Evolutionary conservation across 2,797 vertebrate species (phyloP).

Genomic region (Clarias fuscus): DNA sequence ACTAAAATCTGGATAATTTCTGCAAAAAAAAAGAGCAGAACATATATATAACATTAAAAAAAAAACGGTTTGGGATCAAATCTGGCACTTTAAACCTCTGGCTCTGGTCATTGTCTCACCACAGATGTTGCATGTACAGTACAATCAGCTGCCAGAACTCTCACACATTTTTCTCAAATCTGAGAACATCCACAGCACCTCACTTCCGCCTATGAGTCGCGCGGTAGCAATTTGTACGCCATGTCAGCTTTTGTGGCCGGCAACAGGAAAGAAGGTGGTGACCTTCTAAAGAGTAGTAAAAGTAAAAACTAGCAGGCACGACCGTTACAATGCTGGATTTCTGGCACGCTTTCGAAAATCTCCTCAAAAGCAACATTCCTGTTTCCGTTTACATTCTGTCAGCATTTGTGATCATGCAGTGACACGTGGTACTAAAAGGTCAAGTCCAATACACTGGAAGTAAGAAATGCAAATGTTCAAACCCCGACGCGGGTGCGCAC

Average conservation of each 20-base stretch:
- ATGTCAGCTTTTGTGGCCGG: constrained; percentile 24
- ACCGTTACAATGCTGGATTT: neutral
- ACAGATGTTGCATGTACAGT: neutral
- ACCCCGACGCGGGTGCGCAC: neutral
- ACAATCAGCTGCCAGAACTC: neutral
- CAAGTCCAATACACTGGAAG: neutral
- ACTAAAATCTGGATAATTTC: neutral
- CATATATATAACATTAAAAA: no score
- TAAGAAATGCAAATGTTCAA: neutral
- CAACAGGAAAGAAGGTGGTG: constrained; percentile 40
- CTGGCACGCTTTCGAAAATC: neutral
- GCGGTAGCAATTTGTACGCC: constrained; percentile 11
- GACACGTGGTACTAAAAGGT: constrained; percentile 8
- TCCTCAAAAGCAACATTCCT: neutral
- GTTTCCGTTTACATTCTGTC: neutral
- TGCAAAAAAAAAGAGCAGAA: neutral
- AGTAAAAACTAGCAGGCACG: neutral
- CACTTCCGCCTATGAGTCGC: neutral
- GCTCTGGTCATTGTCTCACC: neutral
- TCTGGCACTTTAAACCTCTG: no score
- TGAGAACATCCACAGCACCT: constrained; percentile 14
- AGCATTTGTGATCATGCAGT: neutral
- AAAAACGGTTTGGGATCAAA: neutral
- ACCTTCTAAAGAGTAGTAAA: constrained; percentile 9
- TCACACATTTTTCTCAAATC: neutral